Conservation (phyloP, 1,140 invertebrate species). For the Bemisia tabaci region DNA sequence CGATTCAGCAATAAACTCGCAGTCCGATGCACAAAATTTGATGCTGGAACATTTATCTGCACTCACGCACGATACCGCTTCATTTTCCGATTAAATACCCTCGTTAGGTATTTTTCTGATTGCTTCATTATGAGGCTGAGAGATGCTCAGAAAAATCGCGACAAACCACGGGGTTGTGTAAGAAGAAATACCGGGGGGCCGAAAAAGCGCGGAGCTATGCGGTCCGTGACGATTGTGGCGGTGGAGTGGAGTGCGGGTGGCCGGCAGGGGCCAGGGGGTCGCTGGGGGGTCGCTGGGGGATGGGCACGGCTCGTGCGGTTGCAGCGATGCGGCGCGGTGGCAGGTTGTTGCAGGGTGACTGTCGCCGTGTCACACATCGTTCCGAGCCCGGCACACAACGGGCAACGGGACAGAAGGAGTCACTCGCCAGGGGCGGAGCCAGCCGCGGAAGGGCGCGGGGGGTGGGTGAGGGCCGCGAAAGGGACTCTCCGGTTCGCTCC, state of each 20-base stretch:
- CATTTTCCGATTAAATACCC: too few species aligned
- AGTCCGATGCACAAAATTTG: too few species aligned
- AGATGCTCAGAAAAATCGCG: too few species aligned
- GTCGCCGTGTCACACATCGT: background rate
- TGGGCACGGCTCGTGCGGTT: background rate
- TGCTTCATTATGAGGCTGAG: too few species aligned
- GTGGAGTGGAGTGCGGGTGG: background rate
- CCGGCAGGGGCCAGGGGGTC: constrained; percentile 3
- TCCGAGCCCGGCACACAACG: constrained; percentile 5
- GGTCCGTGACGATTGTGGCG: constrained; percentile 8
- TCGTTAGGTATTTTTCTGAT: too few species aligned
- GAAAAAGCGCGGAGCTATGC: background rate
- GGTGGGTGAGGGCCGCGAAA: too few species aligned
- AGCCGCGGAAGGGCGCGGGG: background rate
- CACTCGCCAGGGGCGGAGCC: constrained; percentile 4
- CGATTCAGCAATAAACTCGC: too few species aligned
- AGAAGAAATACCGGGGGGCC: too few species aligned
- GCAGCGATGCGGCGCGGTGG: constrained; percentile 5
- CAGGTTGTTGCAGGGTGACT: constrained; percentile 8
- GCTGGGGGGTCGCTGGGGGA: background rate
- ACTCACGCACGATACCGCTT: too few species aligned
- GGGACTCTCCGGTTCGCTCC: too few species aligned
- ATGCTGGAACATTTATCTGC: too few species aligned
- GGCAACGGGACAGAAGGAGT: constrained; percentile 12
- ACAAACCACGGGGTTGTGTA: too few species aligned